Conservation (phyloP, 2,113 vertebrate genomes). For the Reinhardtius hippoglossoides region DNA sequence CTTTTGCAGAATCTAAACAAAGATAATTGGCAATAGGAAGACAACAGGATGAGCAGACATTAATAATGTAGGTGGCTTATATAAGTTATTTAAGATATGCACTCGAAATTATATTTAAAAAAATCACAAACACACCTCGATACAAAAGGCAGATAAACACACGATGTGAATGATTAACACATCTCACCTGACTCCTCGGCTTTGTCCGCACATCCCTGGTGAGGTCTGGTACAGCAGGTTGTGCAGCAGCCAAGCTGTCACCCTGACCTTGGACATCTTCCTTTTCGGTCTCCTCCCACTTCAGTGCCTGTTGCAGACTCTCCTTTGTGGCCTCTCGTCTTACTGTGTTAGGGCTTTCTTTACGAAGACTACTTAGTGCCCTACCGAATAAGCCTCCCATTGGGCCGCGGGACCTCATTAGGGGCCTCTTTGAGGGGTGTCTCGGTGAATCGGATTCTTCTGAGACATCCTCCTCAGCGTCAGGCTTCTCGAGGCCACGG, state of each 20-base stretch:
- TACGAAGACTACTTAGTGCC: constrained; percentile 84
- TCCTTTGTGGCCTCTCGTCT: constrained; percentile 75
- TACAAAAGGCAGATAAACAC: neutral
- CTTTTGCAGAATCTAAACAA: constrained; percentile 27
- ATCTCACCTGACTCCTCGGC: constrained; percentile 75
- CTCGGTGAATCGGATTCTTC: constrained; percentile 63
- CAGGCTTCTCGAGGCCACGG: constrained; percentile 64
- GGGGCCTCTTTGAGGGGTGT: constrained; percentile 85
- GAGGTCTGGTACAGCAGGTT: constrained; percentile 39
- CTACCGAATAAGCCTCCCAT: constrained; percentile 81
- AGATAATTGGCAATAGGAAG: neutral
- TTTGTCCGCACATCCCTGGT: constrained; percentile 69
- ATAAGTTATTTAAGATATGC: neutral
- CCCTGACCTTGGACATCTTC: constrained; percentile 35
- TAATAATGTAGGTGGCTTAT: neutral
- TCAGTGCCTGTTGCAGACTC: constrained; percentile 29
- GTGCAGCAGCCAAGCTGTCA: constrained; percentile 31
- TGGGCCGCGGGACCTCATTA: constrained; percentile 77
- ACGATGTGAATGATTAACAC: neutral
- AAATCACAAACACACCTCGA: neutral
- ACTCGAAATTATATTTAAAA: neutral
- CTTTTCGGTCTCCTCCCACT: constrained; percentile 65
- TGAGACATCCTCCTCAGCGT: constrained; percentile 67
- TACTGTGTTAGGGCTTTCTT: constrained; percentile 57
- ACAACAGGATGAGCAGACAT: neutral